Percentiles rank a stretch among this genome's conserved stretches.
phyloP scores from a whole-genome alignment of 2,888 invertebrate genomes.

The Falcaria lacertinaria region DNA sequence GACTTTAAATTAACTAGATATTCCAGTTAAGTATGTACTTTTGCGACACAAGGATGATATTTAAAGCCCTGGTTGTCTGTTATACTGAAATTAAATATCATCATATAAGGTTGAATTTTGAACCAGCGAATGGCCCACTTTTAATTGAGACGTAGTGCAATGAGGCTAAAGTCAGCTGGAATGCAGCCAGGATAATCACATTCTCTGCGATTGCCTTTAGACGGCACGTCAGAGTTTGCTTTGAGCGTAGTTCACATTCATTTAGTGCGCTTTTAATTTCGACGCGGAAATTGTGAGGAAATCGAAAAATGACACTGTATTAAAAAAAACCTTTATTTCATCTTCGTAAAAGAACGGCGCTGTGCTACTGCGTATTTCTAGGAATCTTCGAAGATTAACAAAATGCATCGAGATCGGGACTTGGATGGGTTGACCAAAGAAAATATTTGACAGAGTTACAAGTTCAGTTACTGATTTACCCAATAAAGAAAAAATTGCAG shows the following conservation, averaged over 20 bases:
- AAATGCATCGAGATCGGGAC: too few species aligned
- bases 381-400: too few species aligned
- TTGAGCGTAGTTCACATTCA: not conserved
- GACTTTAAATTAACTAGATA: too few species aligned
- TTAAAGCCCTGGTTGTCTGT: not conserved
- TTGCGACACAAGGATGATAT: not conserved
- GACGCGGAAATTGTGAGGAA: not conserved
- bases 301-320: not conserved
- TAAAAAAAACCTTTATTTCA: too few species aligned
- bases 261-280: not conserved
- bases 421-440: too few species aligned
- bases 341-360: too few species aligned
- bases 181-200: slow-evolving; percentile 35
- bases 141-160: slow-evolving; percentile 3
- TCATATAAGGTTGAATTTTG: not conserved
- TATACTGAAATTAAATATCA: too few species aligned
- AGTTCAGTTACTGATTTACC: too few species aligned
- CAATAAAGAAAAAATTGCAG: too few species aligned
- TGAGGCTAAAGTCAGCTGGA: slow-evolving; percentile 22
- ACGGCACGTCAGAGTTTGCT: slow-evolving; percentile 18
- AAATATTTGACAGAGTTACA: too few species aligned
- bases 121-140: slow-evolving; percentile 2
- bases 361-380: too few species aligned
- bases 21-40: too few species aligned
- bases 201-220: slow-evolving; percentile 28